Evolutionary conservation across 2,888 invertebrate genomes (phyloP).

Genomic region (Germaria angustata): DNA sequence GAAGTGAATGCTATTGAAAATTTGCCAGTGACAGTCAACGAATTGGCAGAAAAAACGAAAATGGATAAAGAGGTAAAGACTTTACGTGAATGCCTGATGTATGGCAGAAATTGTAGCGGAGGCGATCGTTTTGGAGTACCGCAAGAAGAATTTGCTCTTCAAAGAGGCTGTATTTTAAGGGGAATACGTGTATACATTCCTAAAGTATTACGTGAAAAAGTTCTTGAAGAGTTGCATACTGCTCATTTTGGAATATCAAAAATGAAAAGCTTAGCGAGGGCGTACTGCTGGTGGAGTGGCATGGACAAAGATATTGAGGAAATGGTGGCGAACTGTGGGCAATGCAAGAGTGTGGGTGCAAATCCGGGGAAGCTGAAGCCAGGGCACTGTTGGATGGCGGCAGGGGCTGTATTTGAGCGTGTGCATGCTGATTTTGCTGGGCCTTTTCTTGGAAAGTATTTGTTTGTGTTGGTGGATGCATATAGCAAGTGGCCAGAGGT

Average conservation of each 20-base stretch:
- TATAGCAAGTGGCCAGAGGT: no score
- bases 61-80: background rate
- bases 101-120: constrained; percentile 1
- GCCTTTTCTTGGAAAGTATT: no score
- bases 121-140: background rate
- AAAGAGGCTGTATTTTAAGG: no score
- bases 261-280: no score
- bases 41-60: constrained; percentile 2
- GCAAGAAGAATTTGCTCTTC: constrained; percentile 3
- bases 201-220: no score
- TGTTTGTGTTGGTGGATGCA: no score
- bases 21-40: constrained; percentile 19
- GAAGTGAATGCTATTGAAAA: constrained; percentile 46
- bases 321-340: constrained; percentile 12
- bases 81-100: background rate
- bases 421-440: constrained; percentile 20
- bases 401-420: constrained; percentile 10
- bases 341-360: background rate
- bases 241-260: no score
- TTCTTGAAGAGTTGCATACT: no score
- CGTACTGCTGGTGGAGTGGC: no score
- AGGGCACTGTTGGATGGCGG: constrained; percentile 25
- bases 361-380: background rate
- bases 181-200: no score
- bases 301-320: constrained; percentile 26